These are phyloP conservation scores for Sporophila hypoxantha DNA, from an alignment of 2,113 vertebrate genomes.

Conservation along the genomic window DNA sequence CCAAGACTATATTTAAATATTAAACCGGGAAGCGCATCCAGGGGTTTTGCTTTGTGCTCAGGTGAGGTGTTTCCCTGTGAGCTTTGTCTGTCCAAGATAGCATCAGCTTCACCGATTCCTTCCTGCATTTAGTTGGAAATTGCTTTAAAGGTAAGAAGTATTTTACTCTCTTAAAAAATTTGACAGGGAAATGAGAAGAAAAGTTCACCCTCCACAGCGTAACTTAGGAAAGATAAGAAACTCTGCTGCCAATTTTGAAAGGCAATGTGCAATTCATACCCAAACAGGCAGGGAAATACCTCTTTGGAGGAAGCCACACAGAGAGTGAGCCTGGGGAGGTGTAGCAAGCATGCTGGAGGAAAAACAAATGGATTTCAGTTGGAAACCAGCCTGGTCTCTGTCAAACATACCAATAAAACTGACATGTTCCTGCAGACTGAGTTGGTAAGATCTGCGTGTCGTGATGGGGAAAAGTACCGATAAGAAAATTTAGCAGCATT, in stretches of 20 bases:
- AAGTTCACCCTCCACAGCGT: neutral
- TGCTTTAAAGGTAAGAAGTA: neutral
- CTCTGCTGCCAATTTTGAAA: neutral
- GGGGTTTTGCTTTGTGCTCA: neutral
- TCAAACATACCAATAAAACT: conserved; percentile 46
- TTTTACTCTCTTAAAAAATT: neutral
- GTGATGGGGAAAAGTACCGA: neutral
- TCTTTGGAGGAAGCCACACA: neutral
- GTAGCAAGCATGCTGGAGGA: neutral
- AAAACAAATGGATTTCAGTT: conserved; percentile 32
- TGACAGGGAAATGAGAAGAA: neutral
- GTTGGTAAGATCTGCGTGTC: neutral
- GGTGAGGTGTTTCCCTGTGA: neutral
- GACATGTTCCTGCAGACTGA: conserved; percentile 27
- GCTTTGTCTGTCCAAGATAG: neutral
- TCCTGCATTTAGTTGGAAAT: neutral
- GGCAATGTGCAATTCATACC: neutral
- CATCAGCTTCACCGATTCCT: neutral
- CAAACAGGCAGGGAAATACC: conserved; percentile 12
- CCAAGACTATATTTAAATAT: neutral
- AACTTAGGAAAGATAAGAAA: neutral
- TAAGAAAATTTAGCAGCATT: conserved; percentile 7
- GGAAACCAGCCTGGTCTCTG: conserved; percentile 46
- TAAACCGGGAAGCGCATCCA: neutral
- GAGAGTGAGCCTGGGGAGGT: neutral